Evolutionary conservation across 2,888 invertebrate genomes (phyloP).

Genomic region (Lampropteryx suffumata): DNA sequence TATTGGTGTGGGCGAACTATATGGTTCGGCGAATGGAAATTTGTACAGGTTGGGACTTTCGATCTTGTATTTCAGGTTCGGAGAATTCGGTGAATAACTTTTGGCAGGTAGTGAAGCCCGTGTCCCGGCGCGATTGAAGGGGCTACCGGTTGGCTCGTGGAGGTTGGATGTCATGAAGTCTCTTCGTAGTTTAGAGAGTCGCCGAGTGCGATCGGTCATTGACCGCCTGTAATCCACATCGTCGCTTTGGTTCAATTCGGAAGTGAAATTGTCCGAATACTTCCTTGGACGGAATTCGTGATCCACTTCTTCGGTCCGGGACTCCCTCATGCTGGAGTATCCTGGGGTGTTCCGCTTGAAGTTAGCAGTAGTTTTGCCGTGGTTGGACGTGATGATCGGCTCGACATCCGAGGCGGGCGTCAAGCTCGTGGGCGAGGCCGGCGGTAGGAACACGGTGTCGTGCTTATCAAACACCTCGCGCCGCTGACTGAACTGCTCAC

Average conservation of each 20-base stretch:
- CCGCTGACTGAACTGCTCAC: conserved; percentile 77
- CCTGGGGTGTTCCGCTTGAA: conserved; percentile 72
- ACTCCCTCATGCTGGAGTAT: conserved; percentile 76
- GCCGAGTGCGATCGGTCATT: conserved; percentile 71
- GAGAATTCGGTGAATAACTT: conserved; percentile 46
- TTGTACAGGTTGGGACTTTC: conserved; percentile 76
- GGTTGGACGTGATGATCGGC: conserved; percentile 71
- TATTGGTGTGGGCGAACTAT: conserved; percentile 70
- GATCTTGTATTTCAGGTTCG: conserved; percentile 63
- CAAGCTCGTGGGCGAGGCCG: conserved; percentile 57
- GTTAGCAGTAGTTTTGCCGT: conserved; percentile 72
- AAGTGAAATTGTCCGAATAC: conserved; percentile 75
- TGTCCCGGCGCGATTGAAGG: conserved; percentile 63
- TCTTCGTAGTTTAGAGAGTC: conserved; percentile 69
- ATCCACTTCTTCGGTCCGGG: conserved; percentile 62
- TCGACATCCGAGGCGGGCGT: conserved; percentile 59
- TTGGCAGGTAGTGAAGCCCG: conserved; percentile 70
- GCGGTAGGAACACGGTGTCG: conserved; percentile 76
- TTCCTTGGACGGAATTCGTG: conserved; percentile 72
- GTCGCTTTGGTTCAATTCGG: conserved; percentile 72
- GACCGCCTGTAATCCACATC: conserved; percentile 72
- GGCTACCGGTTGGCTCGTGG: conserved; percentile 66
- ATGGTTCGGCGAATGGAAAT: conserved; percentile 79
- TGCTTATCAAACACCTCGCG: conserved; percentile 79
- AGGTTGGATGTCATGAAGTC: conserved; percentile 74